A percentile compares a stretch with the other conserved stretches of the same genome.
Evolutionary conservation across 2,888 invertebrate species (phyloP).

Genomic region (Acrobasis repandana): DNA sequence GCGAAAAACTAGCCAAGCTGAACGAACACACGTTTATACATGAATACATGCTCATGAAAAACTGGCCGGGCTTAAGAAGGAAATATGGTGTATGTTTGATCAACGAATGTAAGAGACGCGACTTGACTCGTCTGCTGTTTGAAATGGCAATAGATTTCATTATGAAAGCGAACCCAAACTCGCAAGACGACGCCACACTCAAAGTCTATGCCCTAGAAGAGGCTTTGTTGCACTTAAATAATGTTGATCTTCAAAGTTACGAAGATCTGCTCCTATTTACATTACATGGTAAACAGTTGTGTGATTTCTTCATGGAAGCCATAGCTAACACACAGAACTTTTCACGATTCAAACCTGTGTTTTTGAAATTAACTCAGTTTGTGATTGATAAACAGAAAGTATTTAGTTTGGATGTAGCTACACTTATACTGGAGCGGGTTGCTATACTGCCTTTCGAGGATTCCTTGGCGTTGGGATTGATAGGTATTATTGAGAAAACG

Average conservation of each 20-base stretch:
- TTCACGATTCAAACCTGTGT: slow-evolving; percentile 60
- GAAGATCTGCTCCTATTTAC: slow-evolving; percentile 47
- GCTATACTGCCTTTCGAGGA: slow-evolving; percentile 60
- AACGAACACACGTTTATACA: slow-evolving; percentile 46
- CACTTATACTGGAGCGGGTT: slow-evolving; percentile 59
- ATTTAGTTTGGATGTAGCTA: slow-evolving; percentile 47
- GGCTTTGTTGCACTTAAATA: slow-evolving; percentile 54
- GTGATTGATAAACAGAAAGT: slow-evolving; percentile 43
- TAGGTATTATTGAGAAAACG: slow-evolving; percentile 54
- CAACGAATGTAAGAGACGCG: slow-evolving; percentile 49
- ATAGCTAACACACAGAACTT: slow-evolving; percentile 68
- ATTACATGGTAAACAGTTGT: slow-evolving; percentile 38
- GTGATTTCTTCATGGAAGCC: slow-evolving; percentile 54
- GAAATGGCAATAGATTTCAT: slow-evolving; percentile 59
- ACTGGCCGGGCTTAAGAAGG: slow-evolving; percentile 37
- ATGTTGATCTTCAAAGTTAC: slow-evolving; percentile 42
- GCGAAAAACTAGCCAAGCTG: slow-evolving; percentile 33
- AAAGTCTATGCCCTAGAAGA: slow-evolving; percentile 46
- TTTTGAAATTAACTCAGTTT: slow-evolving; percentile 54
- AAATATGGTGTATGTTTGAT: slow-evolving; percentile 50
- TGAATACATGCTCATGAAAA: slow-evolving; percentile 52
- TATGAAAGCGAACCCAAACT: slow-evolving; percentile 29
- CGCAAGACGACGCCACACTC: slow-evolving; percentile 35
- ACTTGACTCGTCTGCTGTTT: slow-evolving; percentile 49
- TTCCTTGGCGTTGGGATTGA: slow-evolving; percentile 43